These are phyloP conservation scores for Triplophysa siluroides DNA, from an alignment of 2,113 vertebrate species.

Conservation along the genomic window DNA sequence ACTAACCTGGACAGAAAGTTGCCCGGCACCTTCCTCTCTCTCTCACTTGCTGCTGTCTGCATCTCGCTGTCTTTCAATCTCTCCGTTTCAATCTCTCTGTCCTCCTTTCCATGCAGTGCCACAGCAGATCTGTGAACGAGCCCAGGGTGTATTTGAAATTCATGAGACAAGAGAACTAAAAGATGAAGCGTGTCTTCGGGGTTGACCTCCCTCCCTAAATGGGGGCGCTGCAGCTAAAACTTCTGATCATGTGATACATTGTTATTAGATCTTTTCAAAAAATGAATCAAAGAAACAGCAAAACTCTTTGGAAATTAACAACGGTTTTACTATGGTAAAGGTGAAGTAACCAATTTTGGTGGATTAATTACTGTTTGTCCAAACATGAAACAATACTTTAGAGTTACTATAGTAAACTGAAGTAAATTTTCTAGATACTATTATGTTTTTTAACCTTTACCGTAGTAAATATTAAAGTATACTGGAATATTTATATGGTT, in stretches of 20 bases:
- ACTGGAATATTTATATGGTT: too few species aligned
- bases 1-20: slow-evolving; percentile 11
- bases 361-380: too few species aligned
- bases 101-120: background rate
- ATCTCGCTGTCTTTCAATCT: background rate
- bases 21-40: background rate
- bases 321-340: too few species aligned
- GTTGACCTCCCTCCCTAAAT: background rate
- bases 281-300: too few species aligned
- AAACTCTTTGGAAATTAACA: too few species aligned
- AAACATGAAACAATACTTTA: too few species aligned
- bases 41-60: background rate
- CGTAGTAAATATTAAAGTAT: too few species aligned
- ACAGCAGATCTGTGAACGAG: background rate
- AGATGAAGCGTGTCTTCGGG: background rate
- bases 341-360: too few species aligned
- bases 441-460: too few species aligned
- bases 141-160: slow-evolving; percentile 9
- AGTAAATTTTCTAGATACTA: too few species aligned
- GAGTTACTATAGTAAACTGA: too few species aligned
- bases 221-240: background rate
- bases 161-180: slow-evolving; percentile 24
- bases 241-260: background rate
- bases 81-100: background rate
- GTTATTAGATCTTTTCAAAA: too few species aligned